Evolutionary conservation across 2,797 vertebrate species (phyloP), one percentile per base, ranked within the genome.

Genomic region (Sebastiscus albofasciatus): DNA sequence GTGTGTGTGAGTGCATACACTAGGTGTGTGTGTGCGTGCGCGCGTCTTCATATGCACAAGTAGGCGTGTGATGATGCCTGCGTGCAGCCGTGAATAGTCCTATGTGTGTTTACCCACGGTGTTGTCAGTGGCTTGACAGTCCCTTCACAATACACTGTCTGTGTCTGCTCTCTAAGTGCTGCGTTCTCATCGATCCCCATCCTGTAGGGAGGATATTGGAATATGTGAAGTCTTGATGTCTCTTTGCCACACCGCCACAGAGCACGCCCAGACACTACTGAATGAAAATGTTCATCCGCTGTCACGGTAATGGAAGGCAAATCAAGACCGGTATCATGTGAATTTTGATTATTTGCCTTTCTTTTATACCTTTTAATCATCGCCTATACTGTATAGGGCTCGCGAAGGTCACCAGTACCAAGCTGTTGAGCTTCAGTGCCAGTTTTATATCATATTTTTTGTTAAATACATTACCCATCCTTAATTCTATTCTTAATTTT

Each of bases 91-190:
- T 91, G 94, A 97, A 96, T 96, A 97, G 96, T 95, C 94, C 92
- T 93, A 91, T 96, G 94, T 96, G 96, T 97, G 95, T 97, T 97
- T 97, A 96, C 96, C 95, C 96, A 92, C 93, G 89, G 93, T 93
- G 90, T 96, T 97, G 96, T 96, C 97, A 96, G 95, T 93, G 94
- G 92, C 89, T 95, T 97, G 96, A 97, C 95, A 95, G 96, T 91
- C 95, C 87, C 84, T 94, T 97, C 96, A 96, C 96, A 95, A 96
- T 96, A 96, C 49, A 10, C 95, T 93, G 95, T 95, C 94, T 94
- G 92, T 92, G 94, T 95, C 94, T 90, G 83, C 80, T 82, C 90
- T 94, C 94, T 96, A 96, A 95, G 95, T 92, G 84, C 95, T 89
- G 91, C 90, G 93, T 88, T 92, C 71, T 39, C 93, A 97, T 97